Percentiles rank a stretch among this genome's conserved stretches.
Conservation (phyloP, 1,140 invertebrate genomes). For the Plectrocnemia conspersa region DNA sequence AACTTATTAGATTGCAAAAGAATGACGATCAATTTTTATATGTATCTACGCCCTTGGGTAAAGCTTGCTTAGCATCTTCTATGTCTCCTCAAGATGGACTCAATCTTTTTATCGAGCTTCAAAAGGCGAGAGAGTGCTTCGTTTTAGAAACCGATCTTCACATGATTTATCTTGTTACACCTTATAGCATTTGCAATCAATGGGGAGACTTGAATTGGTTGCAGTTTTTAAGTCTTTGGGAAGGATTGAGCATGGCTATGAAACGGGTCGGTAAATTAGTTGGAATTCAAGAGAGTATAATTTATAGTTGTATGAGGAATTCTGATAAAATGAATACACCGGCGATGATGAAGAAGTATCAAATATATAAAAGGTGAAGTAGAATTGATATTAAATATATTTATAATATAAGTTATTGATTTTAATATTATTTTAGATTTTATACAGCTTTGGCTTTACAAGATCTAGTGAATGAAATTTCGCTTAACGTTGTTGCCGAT, state of each 20-base stretch:
- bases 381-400: slow-evolving; percentile 26
- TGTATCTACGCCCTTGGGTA: slow-evolving; percentile 80
- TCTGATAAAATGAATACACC: slow-evolving; percentile 52
- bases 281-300: slow-evolving; percentile 85
- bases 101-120: slow-evolving; percentile 82
- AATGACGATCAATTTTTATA: slow-evolving; percentile 53
- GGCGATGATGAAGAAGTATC: slow-evolving; percentile 51
- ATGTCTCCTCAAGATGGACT: slow-evolving; percentile 89
- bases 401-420: slow-evolving; percentile 47
- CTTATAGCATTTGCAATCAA: slow-evolving; percentile 74
- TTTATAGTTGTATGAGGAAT: slow-evolving; percentile 74
- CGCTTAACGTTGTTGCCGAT: slow-evolving; percentile 68
- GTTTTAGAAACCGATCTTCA: slow-evolving; percentile 94
- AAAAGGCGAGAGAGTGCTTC: slow-evolving; percentile 83
- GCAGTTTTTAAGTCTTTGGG: slow-evolving; percentile 79
- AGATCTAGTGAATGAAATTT: slow-evolving; percentile 89
- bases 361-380: slow-evolving; percentile 39
- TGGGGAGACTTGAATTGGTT: slow-evolving; percentile 85
- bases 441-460: slow-evolving; percentile 88
- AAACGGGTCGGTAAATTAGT: slow-evolving; percentile 85
- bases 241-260: slow-evolving; percentile 70
- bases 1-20: slow-evolving; percentile 55
- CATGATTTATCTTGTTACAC: slow-evolving; percentile 89
- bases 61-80: slow-evolving; percentile 88
- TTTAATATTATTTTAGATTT: slow-evolving; percentile 59